Evolutionary conservation across 2,888 invertebrate species (phyloP).

Genomic region (Brachycybe producta): DNA sequence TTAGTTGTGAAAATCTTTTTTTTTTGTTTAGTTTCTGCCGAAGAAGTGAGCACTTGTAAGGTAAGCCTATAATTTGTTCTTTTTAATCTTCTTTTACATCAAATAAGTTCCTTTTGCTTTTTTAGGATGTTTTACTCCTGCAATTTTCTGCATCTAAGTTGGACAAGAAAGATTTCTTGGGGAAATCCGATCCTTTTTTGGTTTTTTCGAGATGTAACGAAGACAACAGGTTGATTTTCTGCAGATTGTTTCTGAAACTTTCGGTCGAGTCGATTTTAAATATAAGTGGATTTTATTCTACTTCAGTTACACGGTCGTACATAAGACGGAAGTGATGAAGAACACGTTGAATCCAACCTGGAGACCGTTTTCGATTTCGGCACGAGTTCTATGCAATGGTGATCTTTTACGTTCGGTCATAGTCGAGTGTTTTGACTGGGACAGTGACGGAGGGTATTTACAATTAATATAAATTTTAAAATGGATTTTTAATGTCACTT

Average conservation of each 20-base stretch:
- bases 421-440: conserved; percentile 41
- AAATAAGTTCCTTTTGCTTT: neutral
- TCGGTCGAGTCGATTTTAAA: neutral
- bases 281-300: conserved; percentile 17
- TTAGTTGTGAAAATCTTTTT: too few species aligned
- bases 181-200: conserved; percentile 41
- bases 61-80: conserved; percentile 3
- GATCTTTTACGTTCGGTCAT: conserved; percentile 37
- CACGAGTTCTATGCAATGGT: conserved; percentile 36
- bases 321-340: conserved; percentile 40
- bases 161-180: conserved; percentile 40
- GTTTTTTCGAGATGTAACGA: conserved; percentile 36
- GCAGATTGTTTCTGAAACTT: neutral
- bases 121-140: conserved; percentile 31
- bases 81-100: neutral
- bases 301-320: conserved; percentile 35
- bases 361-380: conserved; percentile 35
- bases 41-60: conserved; percentile 10
- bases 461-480: too few species aligned
- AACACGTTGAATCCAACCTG: conserved; percentile 41
- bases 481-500: neutral
- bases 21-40: conserved; percentile 4
- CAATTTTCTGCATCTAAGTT: conserved; percentile 34
- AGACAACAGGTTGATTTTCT: conserved; percentile 33
- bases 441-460: conserved; percentile 37